Evolutionary conservation across 2,888 invertebrate species (phyloP).

Genomic region (Microplitis deprimator): DNA sequence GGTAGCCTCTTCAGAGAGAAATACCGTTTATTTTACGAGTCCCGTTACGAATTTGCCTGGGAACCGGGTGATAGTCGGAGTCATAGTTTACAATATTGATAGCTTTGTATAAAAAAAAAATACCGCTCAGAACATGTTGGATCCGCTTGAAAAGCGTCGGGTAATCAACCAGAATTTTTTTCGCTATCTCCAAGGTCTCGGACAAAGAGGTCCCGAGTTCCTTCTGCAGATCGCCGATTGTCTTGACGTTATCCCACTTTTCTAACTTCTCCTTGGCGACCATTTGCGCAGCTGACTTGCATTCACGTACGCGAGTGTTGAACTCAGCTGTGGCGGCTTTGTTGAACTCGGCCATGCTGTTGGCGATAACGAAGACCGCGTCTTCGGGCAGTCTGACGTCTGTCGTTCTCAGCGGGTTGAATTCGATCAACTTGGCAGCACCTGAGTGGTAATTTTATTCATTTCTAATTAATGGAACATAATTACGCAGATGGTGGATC

Average conservation of each 20-base stretch:
- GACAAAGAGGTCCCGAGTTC: slow-evolving; percentile 75
- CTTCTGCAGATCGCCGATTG: slow-evolving; percentile 84
- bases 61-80: too few relatives aligned
- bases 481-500: not conserved
- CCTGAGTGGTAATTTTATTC: slow-evolving; percentile 70
- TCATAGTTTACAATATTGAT: too few relatives aligned
- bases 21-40: not conserved
- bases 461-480: not conserved
- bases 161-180: slow-evolving; percentile 21
- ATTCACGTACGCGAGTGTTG: slow-evolving; percentile 95
- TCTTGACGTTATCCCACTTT: slow-evolving; percentile 78
- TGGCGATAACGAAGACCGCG: slow-evolving; percentile 93
- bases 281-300: slow-evolving; percentile 89
- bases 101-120: slow-evolving; percentile 43
- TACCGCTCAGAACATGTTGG: slow-evolving; percentile 88
- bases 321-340: slow-evolving; percentile 95
- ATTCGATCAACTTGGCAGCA: slow-evolving; percentile 93
- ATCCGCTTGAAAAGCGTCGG: slow-evolving; percentile 77
- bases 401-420: slow-evolving; percentile 86
- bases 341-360: slow-evolving; percentile 89
- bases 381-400: slow-evolving; percentile 86
- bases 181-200: slow-evolving; percentile 33
- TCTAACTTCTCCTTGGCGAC: slow-evolving; percentile 77
- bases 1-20: not conserved
- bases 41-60: not conserved